Evolutionary conservation across 2,797 vertebrate genomes (phyloP), one percentile per base, ranked within the genome.

Genomic region (Pagetopsis macropterus): DNA sequence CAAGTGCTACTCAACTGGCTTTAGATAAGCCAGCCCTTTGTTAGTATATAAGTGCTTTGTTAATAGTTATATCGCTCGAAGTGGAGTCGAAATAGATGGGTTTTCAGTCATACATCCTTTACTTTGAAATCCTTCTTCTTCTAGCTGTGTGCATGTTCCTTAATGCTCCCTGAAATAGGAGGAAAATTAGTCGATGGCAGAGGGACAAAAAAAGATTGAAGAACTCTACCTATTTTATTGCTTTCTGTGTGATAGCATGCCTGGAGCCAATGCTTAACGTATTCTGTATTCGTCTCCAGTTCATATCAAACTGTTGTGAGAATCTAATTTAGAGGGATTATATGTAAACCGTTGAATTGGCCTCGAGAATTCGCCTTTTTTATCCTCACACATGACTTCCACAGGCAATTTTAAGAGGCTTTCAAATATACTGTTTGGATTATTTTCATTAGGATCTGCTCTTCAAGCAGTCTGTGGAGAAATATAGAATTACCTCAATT

Each of bases 181-280:
- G 70, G 59, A 15, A 54, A 76, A 84, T 4, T 11, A 70, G 51
- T 43, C 52, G 70, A 75, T 37, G 45, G 72, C 15, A 52, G 72
- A 61, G 16, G 48, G 76, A 71, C 19, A 59, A 37, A 31, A 60
- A 48, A 19, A 61, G 48, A 31, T 8, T 8, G 52, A 55, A 51
- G 40, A 61, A 23, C 70, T 70, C 75, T 65, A 60, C 58, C 37
- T 1, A 41, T 55, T 76, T 81, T 76, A 70, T 46, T 48, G 74
- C 77, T 65, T 19, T 3, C 70, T 50, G 66, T 56, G 33, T 37
- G 33, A 66, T 15, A 31, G 31, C 65, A 60, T 62, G 59, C 73
- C 79, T 57, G 58, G 71, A 83, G 31, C 73, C 71, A 70, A 55
- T 79, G 76, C 58, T 75, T 61, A 75, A 19, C n/a, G 43, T 21